Percentiles rank a stretch among this genome's conserved stretches.
These are phyloP conservation scores for Augochlorella aurata DNA, from an alignment of 2,888 invertebrate genomes.

Conservation along the genomic window DNA sequence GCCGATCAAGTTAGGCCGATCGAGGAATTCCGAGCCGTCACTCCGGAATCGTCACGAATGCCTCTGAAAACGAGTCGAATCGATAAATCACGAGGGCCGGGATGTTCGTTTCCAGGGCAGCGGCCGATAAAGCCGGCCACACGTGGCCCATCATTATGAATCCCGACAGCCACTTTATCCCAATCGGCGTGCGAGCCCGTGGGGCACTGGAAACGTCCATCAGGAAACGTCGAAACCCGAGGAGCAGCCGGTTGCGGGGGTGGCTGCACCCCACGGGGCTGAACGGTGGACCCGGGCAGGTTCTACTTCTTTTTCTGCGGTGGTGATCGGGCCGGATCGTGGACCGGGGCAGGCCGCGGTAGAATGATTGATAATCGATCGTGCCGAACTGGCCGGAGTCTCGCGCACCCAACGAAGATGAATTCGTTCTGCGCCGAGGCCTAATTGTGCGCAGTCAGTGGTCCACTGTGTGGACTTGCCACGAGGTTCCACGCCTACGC, in stretches of 20 bases:
- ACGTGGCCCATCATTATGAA: slow-evolving; percentile 58
- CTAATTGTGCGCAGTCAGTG: slow-evolving; percentile 80
- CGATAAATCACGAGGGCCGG: slow-evolving; percentile 57
- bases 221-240: slow-evolving; percentile 60
- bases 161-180: slow-evolving; percentile 68
- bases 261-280: slow-evolving; percentile 58
- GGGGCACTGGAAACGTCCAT: slow-evolving; percentile 68
- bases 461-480: slow-evolving; percentile 68
- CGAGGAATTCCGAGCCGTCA: neutral
- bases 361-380: slow-evolving; percentile 79
- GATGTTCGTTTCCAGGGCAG: slow-evolving; percentile 48
- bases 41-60: neutral
- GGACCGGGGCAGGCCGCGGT: slow-evolving; percentile 55
- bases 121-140: slow-evolving; percentile 58
- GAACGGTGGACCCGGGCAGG: slow-evolving; percentile 23
- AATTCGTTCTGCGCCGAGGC: slow-evolving; percentile 76
- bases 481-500: slow-evolving; percentile 66
- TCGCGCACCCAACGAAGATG: slow-evolving; percentile 77
- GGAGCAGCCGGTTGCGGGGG: slow-evolving; percentile 59
- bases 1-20: neutral
- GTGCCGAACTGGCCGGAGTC: slow-evolving; percentile 71
- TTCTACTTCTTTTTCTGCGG: slow-evolving; percentile 46
- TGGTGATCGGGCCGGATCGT: slow-evolving; percentile 31
- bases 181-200: slow-evolving; percentile 59
- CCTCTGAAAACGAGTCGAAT: slow-evolving; percentile 24